Evolutionary conservation across 2,888 invertebrate species (phyloP), one percentile per base, ranked within the genome.

Genomic region (Chaitophorus viminalis): DNA sequence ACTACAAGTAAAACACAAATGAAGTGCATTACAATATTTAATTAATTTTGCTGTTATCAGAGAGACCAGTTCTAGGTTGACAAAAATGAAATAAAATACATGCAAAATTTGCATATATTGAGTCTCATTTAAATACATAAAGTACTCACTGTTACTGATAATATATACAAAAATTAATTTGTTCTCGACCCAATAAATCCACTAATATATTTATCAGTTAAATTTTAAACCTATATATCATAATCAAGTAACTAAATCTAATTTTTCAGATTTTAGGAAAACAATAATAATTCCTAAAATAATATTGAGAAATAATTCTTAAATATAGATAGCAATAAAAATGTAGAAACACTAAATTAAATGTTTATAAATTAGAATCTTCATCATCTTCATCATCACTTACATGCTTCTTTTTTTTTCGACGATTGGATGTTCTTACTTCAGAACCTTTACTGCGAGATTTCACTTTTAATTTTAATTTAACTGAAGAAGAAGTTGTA

Each of bases 321-420:
- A 77, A 65, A 68, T 70, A 14, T 74, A 68, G 46, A 68, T 29
- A 76, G 52, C 21, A 70, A 78, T 21, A 25, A 46, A 46, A 78
- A 85, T 9, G 0, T 29, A 33, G 17, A 70, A 25, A 72, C n/a
- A 82, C 29, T 76, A 36, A 65, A 60, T 82, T 65, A 82, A 5
- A 68, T 36, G 17, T 39, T 84, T 89, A 75, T 46, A 33, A 65
- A 89, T 78, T 85, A 74, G 85, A 89, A 84, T 93, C 93, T 89
- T 93, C 94, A 89, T 94, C 94, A 74, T 94, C 94, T 72, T 94
- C 94, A 83, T 94, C 94, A 65, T 92, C 92, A 6, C 94, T 94
- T 89, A 94, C 93, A 91, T 94, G 94, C 90, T 94, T 94, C 89
- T 94, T 93, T 76, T 92, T 91, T 86, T 93, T 93, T 90, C 94